Evolutionary conservation across 2,888 invertebrate species (phyloP).

Genomic region (Drosophila mayaguana): DNA sequence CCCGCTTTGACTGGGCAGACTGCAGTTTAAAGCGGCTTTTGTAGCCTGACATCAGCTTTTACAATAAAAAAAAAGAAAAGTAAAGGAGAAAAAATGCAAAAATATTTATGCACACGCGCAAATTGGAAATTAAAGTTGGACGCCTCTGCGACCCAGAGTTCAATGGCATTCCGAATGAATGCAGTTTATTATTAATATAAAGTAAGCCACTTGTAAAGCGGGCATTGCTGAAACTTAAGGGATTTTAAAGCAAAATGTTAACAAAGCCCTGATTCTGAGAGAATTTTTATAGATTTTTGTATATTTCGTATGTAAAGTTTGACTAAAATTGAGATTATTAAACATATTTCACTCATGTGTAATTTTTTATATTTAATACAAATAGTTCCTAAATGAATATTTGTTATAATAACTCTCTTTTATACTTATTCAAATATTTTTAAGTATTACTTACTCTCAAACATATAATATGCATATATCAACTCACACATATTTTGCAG

Average conservation of each 20-base stretch:
- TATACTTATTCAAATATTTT: too few species aligned
- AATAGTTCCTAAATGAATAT: too few species aligned
- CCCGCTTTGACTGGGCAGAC: constrained; percentile 13
- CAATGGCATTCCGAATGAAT: constrained; percentile 65
- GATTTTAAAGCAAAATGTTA: not conserved
- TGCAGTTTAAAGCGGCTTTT: constrained; percentile 52
- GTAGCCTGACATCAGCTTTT: constrained; percentile 29
- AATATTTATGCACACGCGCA: constrained; percentile 57
- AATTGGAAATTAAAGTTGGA: constrained; percentile 50
- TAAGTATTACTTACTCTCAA: too few species aligned
- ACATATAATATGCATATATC: too few species aligned
- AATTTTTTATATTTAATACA: too few species aligned
- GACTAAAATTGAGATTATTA: too few species aligned
- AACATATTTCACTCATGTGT: too few species aligned
- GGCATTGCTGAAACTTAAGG: not conserved
- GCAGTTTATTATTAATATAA: constrained; percentile 25
- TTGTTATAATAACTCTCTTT: too few species aligned
- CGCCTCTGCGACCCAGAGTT: constrained; percentile 41
- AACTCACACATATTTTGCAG: not conserved
- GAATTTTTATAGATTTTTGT: not conserved
- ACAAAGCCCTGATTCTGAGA: not conserved
- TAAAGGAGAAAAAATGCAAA: constrained; percentile 14
- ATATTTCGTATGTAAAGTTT: not conserved
- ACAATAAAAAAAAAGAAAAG: constrained; percentile 32
- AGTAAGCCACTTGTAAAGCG: not conserved